Evolutionary conservation across 2,888 invertebrate species (phyloP), one percentile per base, ranked within the genome.

Genomic region (Dendrolimus pini): DNA sequence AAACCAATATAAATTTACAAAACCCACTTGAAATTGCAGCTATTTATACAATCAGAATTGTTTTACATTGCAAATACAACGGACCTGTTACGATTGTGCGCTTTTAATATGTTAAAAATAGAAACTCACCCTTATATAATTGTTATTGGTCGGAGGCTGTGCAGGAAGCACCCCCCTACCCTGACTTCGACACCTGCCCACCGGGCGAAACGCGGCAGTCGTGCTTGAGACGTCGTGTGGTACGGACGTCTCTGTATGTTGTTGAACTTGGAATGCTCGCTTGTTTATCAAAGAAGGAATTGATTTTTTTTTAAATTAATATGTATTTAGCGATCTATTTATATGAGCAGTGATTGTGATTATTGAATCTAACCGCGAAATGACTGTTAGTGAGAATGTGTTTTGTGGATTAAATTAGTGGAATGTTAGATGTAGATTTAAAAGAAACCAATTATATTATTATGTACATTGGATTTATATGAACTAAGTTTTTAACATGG

Each of bases 101-200:
- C 71, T 75, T 73, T 75, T 77, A 77, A 70, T 62, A 59, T 57
- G 76, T 85, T 85, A 85, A 83, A 89, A 87, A 89, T 89, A 89
- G 84, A 78, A 74, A 62, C 82, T 47, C 78, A 83, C 87, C 87
- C 87, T 82, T 87, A 85, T 77, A 78, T 87, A 88, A 87, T 86
- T 85, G 74, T 82, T 82, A 80, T 83, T 76, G 83, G 81, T 77
- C 65, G 84, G 87, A 85, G 87, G 86, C 85, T 88, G 86, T 78
- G 83, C 68, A n/a, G n/a, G n/a, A n/a, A n/a, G n/a, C n/a, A n/a
- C n/a, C 41, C 55, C 47, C 47, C 12, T 54, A 66, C 66, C 66
- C 69, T 59, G 61, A 56, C 60, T 10, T 47, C 47, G 47, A 47
- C 47, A 47, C 62, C 58, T 58, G 64, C 70, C 69, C 70, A 67